Evolutionary conservation across 1,140 invertebrate genomes (phyloP).

Genomic region (Nebria ingens): DNA sequence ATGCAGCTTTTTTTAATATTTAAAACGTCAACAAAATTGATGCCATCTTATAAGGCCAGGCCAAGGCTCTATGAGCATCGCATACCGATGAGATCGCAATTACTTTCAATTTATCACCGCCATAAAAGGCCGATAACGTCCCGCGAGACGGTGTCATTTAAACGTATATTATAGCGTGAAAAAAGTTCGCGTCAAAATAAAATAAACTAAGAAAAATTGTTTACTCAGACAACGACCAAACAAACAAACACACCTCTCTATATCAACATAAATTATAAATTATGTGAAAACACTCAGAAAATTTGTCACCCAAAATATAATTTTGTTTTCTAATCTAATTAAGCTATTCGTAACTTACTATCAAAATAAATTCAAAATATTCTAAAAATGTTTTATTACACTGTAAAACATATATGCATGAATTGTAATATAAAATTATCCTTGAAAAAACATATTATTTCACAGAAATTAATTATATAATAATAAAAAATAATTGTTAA

Average conservation of each 20-base stretch:
- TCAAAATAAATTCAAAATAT: no score
- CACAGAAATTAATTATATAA: no score
- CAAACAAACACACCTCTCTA: background rate
- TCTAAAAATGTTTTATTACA: no score
- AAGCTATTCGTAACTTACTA: no score
- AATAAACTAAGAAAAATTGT: background rate
- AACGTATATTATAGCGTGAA: background rate
- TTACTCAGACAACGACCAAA: background rate
- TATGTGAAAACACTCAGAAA: background rate
- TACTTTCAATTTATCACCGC: conserved; percentile 2
- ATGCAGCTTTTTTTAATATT: no score
- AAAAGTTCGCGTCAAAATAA: background rate
- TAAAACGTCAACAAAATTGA: conserved; percentile 9
- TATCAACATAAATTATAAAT: background rate
- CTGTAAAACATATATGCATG: no score
- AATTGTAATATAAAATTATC: no score
- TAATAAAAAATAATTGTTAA: no score
- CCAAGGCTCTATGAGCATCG: no score
- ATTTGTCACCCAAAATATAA: background rate
- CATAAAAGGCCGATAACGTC: background rate
- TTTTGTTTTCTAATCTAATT: background rate
- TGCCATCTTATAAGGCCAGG: background rate
- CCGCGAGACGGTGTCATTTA: conserved; percentile 3
- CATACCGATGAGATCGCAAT: conserved; percentile 4
- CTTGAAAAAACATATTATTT: no score